Evolutionary conservation across 92 coral and sea anemone genomes (phyloP).

Genomic region (Epizoanthus scotinus): DNA sequence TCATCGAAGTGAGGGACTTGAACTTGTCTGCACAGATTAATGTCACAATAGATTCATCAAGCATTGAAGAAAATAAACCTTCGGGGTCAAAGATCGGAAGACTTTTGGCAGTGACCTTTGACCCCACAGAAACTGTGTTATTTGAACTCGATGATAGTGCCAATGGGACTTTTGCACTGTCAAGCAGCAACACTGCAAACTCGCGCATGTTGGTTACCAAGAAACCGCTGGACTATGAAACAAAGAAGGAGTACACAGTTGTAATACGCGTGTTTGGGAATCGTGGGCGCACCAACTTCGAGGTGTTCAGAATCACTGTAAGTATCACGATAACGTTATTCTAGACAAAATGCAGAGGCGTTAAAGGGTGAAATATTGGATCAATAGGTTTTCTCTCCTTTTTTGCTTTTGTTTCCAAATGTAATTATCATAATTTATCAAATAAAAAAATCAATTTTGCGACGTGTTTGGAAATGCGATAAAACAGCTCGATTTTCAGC

Average conservation of each 20-base stretch:
- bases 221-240: constrained; percentile 64
- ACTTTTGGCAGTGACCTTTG: constrained; percentile 49
- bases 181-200: constrained; percentile 46
- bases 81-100: constrained; percentile 64
- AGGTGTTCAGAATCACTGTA: constrained; percentile 56
- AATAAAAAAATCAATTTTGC: too few species aligned
- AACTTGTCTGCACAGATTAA: constrained; percentile 55
- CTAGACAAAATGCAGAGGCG: too few species aligned
- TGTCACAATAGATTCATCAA: constrained; percentile 59
- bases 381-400: too few species aligned
- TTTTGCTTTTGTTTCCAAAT: too few species aligned
- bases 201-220: constrained; percentile 60
- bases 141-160: constrained; percentile 62
- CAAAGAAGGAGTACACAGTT: constrained; percentile 47
- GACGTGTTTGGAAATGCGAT: too few species aligned
- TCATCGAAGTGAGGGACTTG: constrained; percentile 59
- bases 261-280: constrained; percentile 65
- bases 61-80: constrained; percentile 58
- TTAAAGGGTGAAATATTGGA: too few species aligned
- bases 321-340: constrained; percentile 15
- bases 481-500: too few species aligned
- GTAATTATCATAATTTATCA: too few species aligned
- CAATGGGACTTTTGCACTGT: constrained; percentile 65
- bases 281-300: constrained; percentile 65
- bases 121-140: constrained; percentile 50